A percentile compares a stretch with the other conserved stretches of the same genome.
phyloP scores from a whole-genome alignment of 92 coral and sea anemone species.

The Nematostella vectensis region DNA sequence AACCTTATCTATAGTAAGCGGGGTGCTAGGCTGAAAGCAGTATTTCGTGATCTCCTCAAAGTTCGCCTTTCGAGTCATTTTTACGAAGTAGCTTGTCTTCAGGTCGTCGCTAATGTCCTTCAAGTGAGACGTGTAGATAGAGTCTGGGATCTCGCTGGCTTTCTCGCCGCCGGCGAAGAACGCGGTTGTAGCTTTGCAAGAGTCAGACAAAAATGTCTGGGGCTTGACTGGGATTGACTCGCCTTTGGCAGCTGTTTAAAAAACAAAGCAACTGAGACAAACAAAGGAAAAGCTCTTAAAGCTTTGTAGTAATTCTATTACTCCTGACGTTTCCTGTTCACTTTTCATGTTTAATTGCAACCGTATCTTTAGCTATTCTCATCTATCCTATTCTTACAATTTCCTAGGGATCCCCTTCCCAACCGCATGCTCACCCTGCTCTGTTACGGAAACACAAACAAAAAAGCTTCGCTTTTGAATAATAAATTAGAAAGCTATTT shows the following conservation, averaged over 20 bases:
- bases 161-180: conserved; percentile 27
- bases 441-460: no score
- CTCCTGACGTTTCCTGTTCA: no score
- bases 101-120: conserved; percentile 12
- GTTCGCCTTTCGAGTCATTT: conserved; percentile 14
- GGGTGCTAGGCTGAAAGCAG: conserved; percentile 35
- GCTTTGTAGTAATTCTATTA: no score
- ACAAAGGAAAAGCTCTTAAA: not conserved
- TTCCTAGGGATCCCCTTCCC: no score
- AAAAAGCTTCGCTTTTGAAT: no score
- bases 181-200: conserved; percentile 23
- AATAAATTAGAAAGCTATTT: no score
- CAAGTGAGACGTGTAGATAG: conserved; percentile 14
- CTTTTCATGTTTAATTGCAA: no score
- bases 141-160: conserved; percentile 26
- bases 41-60: conserved; percentile 28
- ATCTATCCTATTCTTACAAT: no score
- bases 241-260: conserved; percentile 20
- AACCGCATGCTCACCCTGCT: no score
- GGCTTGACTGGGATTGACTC: conserved; percentile 29
- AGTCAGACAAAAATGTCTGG: conserved; percentile 10
- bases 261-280: not conserved
- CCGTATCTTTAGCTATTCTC: no score
- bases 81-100: conserved; percentile 41
- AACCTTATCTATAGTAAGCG: conserved; percentile 15